Base-by-base conservation (phyloP, 2,797 vertebrate species). In the Sebastes melanostomus region DNA sequence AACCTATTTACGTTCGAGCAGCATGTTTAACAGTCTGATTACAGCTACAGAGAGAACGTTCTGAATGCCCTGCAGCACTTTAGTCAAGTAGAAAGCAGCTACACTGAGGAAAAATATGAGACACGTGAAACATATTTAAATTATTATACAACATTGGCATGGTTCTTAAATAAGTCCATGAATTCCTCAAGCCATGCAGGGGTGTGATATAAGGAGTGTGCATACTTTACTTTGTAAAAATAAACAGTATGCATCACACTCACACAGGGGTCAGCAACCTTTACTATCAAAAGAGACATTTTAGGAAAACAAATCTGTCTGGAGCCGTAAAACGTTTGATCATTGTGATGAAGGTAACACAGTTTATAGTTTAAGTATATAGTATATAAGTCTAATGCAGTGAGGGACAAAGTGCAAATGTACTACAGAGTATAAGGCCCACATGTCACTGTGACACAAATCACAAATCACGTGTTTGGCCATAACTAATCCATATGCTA, bases 1-100 rank as follows among this genome's bases (percentile, higher is more conserved):
- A 25, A 34, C 63, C 16, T 30, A 36, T 77, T 74, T 77, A 27
- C 63, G 70, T 60, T 67, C 7, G 22, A 36, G n/a, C 50, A 22
- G 24, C 42, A 16, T 11, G 3, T 30, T 52, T 8, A 55, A 54
- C 61, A 27, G 27, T 38, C 4, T 66, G 27, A 82, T 84, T 72
- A 76, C 59, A 56, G 24, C 46, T 30, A 11, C 55, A 61, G 62
- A 32, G 16, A 12, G 13, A 66, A 6, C 2, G n/a, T 8, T 63
- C 24, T 42, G 12, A 58, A 30, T 60, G 34, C 13, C 60, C 22
- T 22, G 3, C 27, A 36, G 56, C 6, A 3, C 8, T 62, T 66
- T 6, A 46, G 29, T 66, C 59, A 67, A 63, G 25, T 59, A 70
- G 10, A 30, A 54, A 58, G 46, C 29, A 20, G 55, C 36, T 68